Evolutionary conservation across 2,797 vertebrate species (phyloP).

Genomic region (Eulemur albifrons): DNA sequence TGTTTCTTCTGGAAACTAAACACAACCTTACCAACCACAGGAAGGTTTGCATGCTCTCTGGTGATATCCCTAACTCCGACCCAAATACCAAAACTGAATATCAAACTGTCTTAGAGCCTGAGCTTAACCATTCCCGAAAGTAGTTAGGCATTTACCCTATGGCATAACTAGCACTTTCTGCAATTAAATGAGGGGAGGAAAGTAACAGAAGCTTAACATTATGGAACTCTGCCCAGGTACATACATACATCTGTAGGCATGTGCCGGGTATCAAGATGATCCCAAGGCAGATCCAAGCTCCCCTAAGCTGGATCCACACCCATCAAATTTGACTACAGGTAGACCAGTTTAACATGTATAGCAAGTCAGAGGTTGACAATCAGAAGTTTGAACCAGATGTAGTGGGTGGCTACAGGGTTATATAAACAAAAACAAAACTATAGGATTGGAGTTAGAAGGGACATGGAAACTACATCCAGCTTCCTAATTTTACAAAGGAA

Average conservation of each 20-base stretch:
- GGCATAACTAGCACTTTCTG: not conserved
- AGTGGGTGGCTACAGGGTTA: not conserved
- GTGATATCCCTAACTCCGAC: not conserved
- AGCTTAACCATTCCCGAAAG: not conserved
- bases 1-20: conserved; percentile 4
- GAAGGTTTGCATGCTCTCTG: not conserved
- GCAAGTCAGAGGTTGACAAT: conserved; percentile 38
- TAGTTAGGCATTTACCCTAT: not conserved
- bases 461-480: not conserved
- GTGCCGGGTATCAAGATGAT: not conserved
- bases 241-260: not conserved
- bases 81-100: conserved; percentile 43
- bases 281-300: not conserved
- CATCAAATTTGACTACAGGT: not conserved
- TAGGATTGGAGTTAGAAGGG: not conserved
- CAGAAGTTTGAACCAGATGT: conserved; percentile 34
- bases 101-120: not conserved
- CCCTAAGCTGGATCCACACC: conserved; percentile 4
- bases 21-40: not conserved
- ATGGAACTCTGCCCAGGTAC: not conserved
- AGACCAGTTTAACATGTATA: conserved; percentile 55
- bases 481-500: conserved; percentile 18
- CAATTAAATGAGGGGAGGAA: not conserved
- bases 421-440: conserved; percentile 46
- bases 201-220: conserved; percentile 11